Percentiles rank a stretch among this genome's conserved stretches.
These are phyloP conservation scores for Marisa cornuarietis DNA, from an alignment of 1,140 invertebrate genomes.

Conservation along the genomic window DNA sequence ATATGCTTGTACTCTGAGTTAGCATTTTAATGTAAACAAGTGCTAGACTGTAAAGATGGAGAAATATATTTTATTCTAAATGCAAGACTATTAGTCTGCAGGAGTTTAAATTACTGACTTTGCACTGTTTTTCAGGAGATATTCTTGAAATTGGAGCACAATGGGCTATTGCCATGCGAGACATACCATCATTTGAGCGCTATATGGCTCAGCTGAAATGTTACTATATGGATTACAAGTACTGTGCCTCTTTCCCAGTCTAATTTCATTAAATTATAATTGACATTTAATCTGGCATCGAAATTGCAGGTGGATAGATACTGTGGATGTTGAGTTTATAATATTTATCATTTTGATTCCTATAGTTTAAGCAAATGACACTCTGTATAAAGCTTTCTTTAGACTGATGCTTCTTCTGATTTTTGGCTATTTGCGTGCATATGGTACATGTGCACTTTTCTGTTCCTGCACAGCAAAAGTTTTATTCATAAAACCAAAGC, in stretches of 20 bases:
- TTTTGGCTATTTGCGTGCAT: too few relatives aligned
- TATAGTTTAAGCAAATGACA: too few relatives aligned
- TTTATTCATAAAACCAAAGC: too few relatives aligned
- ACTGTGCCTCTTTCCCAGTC: slow-evolving; percentile 44
- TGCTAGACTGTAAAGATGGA: not conserved
- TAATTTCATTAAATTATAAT: not conserved
- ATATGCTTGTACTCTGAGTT: slow-evolving; percentile 4
- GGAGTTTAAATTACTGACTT: not conserved
- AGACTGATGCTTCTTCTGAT: too few relatives aligned
- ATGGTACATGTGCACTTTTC: too few relatives aligned
- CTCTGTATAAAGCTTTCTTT: too few relatives aligned
- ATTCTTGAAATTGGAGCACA: slow-evolving; percentile 95
- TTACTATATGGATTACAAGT: slow-evolving; percentile 97
- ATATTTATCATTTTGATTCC: too few relatives aligned
- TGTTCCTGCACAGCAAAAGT: too few relatives aligned
- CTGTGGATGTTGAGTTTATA: too few relatives aligned
- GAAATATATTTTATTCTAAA: too few relatives aligned
- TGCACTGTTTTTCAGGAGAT: slow-evolving; percentile 72
- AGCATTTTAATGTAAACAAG: not conserved
- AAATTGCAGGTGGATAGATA: too few relatives aligned
- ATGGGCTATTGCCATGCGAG: slow-evolving; percentile 89
- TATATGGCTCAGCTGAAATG: slow-evolving; percentile 97
- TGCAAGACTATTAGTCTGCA: too few relatives aligned
- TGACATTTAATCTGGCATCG: not conserved
- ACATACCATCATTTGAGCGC: slow-evolving; percentile 94